Conservation (phyloP, 2,888 invertebrate genomes). For the Ischnura elegans region DNA sequence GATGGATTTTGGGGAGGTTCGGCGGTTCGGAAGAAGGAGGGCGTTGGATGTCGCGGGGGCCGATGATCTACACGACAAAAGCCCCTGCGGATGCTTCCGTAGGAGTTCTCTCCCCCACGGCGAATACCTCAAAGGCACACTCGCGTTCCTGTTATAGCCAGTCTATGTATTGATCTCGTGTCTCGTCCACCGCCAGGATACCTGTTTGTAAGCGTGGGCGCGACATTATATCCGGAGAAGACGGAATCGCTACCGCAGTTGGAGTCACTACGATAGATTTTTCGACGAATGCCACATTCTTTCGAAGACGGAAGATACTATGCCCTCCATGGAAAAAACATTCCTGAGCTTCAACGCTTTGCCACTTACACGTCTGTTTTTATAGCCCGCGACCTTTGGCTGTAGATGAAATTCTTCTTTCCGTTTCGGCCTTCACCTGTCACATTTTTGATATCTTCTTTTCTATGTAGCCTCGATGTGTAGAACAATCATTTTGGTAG, state of each 20-base stretch:
- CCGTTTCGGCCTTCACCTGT: too few relatives aligned
- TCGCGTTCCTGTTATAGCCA: background rate
- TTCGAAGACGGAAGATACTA: background rate
- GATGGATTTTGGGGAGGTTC: background rate
- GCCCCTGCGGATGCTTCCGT: background rate
- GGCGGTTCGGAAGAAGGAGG: background rate
- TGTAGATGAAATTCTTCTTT: too few relatives aligned
- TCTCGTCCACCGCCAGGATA: background rate
- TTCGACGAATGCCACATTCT: background rate
- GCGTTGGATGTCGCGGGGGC: background rate
- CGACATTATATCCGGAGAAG: background rate
- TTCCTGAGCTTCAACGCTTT: too few relatives aligned
- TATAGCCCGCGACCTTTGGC: too few relatives aligned
- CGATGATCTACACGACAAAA: background rate
- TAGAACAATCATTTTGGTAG: too few relatives aligned
- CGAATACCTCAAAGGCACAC: slow-evolving; percentile 16
- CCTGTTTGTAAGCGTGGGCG: background rate
- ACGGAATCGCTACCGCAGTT: background rate
- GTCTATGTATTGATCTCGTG: background rate
- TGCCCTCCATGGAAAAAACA: background rate
- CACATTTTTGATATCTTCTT: too few relatives aligned
- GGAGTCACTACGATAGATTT: background rate
- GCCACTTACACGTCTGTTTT: too few relatives aligned
- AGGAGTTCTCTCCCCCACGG: background rate
- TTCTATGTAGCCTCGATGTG: too few relatives aligned